Percentiles rank a stretch among this genome's conserved stretches.
phyloP scores from a whole-genome alignment of 2,113 vertebrate species.

The Gymnogyps californianus region DNA sequence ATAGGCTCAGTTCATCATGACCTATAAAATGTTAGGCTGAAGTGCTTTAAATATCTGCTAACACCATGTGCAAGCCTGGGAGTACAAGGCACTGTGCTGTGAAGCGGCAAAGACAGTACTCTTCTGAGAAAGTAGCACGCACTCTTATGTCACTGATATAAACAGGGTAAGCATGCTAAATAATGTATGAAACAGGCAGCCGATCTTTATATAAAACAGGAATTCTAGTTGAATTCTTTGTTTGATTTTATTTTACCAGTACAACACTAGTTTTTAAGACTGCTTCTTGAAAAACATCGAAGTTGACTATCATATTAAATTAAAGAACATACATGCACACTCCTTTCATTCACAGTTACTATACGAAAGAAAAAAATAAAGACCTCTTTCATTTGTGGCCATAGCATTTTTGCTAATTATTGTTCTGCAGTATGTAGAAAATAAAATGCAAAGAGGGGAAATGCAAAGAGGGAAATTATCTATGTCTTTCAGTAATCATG shows the following conservation, averaged over 20 bases:
- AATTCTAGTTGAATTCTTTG: not conserved
- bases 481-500: slow-evolving; percentile 63
- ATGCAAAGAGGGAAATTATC: not conserved
- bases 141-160: slow-evolving; percentile 82
- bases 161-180: slow-evolving; percentile 77
- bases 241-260: not conserved
- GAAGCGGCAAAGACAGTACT: slow-evolving; percentile 74
- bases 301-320: not conserved
- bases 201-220: slow-evolving; percentile 12
- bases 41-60: slow-evolving; percentile 84
- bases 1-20: slow-evolving; percentile 69
- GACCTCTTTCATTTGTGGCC: not conserved
- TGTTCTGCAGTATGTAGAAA: not conserved
- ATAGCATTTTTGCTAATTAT: not conserved
- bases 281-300: not conserved
- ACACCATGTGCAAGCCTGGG: slow-evolving; percentile 67
- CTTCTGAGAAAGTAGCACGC: slow-evolving; percentile 77
- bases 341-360: not conserved
- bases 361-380: not conserved
- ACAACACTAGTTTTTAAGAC: not conserved
- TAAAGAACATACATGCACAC: not conserved
- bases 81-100: slow-evolving; percentile 76
- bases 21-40: slow-evolving; percentile 85
- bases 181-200: slow-evolving; percentile 65
- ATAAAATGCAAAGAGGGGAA: not conserved